Base-by-base conservation (phyloP, 2,888 invertebrate species). In the Suillia variegata region DNA sequence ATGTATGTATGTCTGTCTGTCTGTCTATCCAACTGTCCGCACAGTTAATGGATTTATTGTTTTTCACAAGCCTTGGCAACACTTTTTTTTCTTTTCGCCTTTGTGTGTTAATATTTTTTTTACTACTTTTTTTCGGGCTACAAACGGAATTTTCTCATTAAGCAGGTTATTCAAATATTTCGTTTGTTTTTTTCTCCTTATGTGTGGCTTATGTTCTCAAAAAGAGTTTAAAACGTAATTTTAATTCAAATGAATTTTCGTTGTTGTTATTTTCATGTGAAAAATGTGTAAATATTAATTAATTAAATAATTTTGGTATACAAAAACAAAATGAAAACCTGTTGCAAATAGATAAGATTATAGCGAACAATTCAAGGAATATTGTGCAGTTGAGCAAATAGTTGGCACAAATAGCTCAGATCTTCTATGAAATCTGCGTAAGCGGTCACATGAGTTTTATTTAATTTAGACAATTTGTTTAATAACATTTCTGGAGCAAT, bases 31-130 rank as follows among this genome's bases (percentile, higher is more conserved):
- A 45, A 42, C 42, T 49, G 60, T 68, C 67, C 62, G 56, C 62
- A 55, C 66, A 74, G 26, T 59, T 71, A 63, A 74, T 61, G 71
- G 66, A 75, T 76, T 76, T 73, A 75, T 75, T 61, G 59, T 26
- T 26, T 6, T 50, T 45, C 42, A 42, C 48, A 22, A 54, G 57
- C 33, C 60, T 58, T 62, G 61, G 53, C 56, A 47, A 62, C 62
- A 52, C 56, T 52, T 54, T 42, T 49, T 22, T 17, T 20, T 20
- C 49, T 21, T 49, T 17, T 2, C 49, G 22, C 56, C 57, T 62
- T 20, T 13, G 18, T 50, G 24, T 53, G 45, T 26, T 15, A 15
- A 33, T 58, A 63, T 64, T 62, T 22, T 48, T 48, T n/a, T n/a
- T n/a, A n/a, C n/a, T n/a, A n/a, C n/a, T n/a, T n/a, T n/a, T n/a